These are phyloP conservation scores for Bruchidius siliquastri DNA, from an alignment of 2,888 invertebrate genomes.

Conservation along the genomic window DNA sequence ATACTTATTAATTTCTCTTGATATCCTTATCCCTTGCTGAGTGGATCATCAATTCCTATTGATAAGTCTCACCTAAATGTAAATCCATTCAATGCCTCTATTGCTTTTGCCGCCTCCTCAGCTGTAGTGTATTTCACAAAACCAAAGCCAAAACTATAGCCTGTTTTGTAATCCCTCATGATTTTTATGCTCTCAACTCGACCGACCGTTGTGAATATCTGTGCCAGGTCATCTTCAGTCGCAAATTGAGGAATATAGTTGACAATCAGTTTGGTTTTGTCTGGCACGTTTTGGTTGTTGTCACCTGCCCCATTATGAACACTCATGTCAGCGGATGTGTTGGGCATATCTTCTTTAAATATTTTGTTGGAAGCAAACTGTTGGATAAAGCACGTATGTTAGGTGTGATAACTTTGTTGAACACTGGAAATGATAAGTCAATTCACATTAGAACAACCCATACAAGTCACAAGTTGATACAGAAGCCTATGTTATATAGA, in stretches of 20 bases:
- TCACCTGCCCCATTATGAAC: slow-evolving; percentile 39
- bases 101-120: slow-evolving; percentile 82
- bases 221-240: slow-evolving; percentile 85
- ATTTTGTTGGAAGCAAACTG: slow-evolving; percentile 24
- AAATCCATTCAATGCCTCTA: slow-evolving; percentile 76
- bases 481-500: no score
- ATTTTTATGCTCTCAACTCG: slow-evolving; percentile 86
- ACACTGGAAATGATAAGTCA: no score
- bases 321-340: slow-evolving; percentile 13
- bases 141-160: slow-evolving; percentile 94
- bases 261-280: slow-evolving; percentile 80
- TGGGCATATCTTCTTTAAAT: slow-evolving; percentile 15
- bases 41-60: no score
- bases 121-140: slow-evolving; percentile 87
- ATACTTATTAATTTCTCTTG: no score
- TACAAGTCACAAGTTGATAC: no score
- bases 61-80: slow-evolving; percentile 39
- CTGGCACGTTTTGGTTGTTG: slow-evolving; percentile 27
- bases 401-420: not conserved
- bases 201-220: slow-evolving; percentile 84
- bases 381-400: slow-evolving; percentile 5
- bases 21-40: no score
- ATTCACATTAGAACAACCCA: no score
- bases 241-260: slow-evolving; percentile 94
- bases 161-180: slow-evolving; percentile 85